Evolutionary conservation across 1,140 invertebrate genomes (phyloP), one percentile per base, ranked within the genome.

Genomic region (Frieseomelitta varia): DNA sequence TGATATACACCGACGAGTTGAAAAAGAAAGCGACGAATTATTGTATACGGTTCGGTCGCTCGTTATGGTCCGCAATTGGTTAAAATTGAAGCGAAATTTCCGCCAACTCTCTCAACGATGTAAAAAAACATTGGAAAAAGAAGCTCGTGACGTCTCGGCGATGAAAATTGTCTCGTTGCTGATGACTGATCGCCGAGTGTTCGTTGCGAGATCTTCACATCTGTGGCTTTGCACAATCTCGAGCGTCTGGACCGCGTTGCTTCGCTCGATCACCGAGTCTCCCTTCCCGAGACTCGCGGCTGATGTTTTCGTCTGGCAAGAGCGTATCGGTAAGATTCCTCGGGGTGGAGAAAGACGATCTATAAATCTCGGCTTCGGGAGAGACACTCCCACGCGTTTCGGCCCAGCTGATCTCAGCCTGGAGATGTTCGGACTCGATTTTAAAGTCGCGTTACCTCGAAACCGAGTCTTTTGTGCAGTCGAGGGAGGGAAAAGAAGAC

Each of bases 331-430:
- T 11, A 6, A 8, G 1, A 19, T 47, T 47, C 58, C 53, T 27
- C n/a, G 47, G 24, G 1, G 30, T 14, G 14, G 27, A 74, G 51
- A 47, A 68, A 75, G 58, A 73, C 30, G 34, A 78, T 85, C 74
- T 63, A 88, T 81, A 80, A 80, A 86, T 83, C 77, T 81, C 47
- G 58, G 67, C 68, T 68, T 27, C 8, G 17, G 63, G 15, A 68
- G 11, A 21, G 53, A 83, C 73, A 63, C 84, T 80, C 68, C 56
- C 87, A 86, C 67, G 87, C 72, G 21, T 10, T 24, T 68, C 47
- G 24, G 63, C 58, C 30, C 88, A 89, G 88, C 87, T 88, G 88
- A 89, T 88, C 75, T 78, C 83, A n/a, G 4, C 21, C 53, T 24
- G 56, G 17, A 65, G 47, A 1, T 30, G 1, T 27, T 58, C 27